A percentile compares a stretch with the other conserved stretches of the same genome.
phyloP scores from a whole-genome alignment of 1,140 invertebrate genomes.

The Leptinotarsa undecemlineata region DNA sequence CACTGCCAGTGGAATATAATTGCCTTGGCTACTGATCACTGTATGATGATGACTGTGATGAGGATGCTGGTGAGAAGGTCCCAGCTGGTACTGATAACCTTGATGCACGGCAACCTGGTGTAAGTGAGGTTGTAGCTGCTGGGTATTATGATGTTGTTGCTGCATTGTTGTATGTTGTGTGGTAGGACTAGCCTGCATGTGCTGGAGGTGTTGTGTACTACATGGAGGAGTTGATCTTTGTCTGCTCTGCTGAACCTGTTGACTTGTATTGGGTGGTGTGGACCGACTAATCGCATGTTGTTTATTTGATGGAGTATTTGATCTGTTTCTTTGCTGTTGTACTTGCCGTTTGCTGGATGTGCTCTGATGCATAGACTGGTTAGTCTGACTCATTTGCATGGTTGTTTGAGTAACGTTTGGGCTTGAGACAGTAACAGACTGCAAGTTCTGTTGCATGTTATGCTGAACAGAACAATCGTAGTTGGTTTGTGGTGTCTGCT shows the following conservation, averaged over 20 bases:
- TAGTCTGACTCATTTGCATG: constrained; percentile 45
- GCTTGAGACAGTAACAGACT: constrained; percentile 52
- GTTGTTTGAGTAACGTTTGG: constrained; percentile 41
- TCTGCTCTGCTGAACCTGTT: constrained; percentile 46
- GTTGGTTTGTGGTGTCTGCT: constrained; percentile 58
- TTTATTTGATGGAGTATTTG: constrained; percentile 50
- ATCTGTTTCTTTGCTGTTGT: constrained; percentile 49
- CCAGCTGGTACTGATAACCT: constrained; percentile 53
- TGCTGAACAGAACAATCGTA: constrained; percentile 66
- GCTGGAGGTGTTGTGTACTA: constrained; percentile 48
- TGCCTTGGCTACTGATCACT: constrained; percentile 61
- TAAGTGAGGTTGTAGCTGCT: constrained; percentile 52
- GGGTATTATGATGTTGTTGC: constrained; percentile 42
- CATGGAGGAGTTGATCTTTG: constrained; percentile 54
- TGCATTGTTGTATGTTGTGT: constrained; percentile 39
- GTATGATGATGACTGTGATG: constrained; percentile 61
- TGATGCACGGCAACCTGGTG: constrained; percentile 55
- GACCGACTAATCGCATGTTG: constrained; percentile 49
- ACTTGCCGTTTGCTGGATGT: constrained; percentile 51
- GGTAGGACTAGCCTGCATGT: constrained; percentile 49
- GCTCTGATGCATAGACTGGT: constrained; percentile 23
- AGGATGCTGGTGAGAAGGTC: constrained; percentile 53
- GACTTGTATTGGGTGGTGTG: constrained; percentile 47
- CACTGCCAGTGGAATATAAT: constrained; percentile 59
- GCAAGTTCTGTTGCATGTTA: constrained; percentile 61